Conservation (phyloP, 2,113 vertebrate species). For the Oryctolagus cuniculus region DNA sequence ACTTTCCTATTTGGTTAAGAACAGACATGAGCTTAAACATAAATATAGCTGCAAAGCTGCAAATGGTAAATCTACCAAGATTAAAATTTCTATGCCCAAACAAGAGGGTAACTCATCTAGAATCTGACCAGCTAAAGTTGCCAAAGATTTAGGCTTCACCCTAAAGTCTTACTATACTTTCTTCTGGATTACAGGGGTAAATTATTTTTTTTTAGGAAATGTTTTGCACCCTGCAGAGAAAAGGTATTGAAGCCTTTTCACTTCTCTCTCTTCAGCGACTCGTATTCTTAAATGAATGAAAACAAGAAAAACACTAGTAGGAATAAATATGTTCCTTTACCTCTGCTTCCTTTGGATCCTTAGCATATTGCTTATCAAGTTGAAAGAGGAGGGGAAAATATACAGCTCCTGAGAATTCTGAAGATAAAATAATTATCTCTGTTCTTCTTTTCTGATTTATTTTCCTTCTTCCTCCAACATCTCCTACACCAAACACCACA, state of each 20-base stretch:
- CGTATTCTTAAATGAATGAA: conserved; percentile 47
- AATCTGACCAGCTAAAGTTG: not conserved
- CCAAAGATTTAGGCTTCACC: not conserved
- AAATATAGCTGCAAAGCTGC: not conserved
- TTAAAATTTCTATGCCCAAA: not conserved
- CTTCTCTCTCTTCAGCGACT: not conserved
- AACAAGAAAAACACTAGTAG: conserved; percentile 50
- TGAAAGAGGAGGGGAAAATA: conserved; percentile 3
- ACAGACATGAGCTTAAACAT: not conserved
- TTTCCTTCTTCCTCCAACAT: not conserved
- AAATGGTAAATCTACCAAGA: not conserved
- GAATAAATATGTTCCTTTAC: not conserved
- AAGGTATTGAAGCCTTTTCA: conserved; percentile 26
- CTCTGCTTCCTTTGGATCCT: not conserved
- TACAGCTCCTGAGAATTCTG: conserved; percentile 37
- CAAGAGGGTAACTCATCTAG: not conserved
- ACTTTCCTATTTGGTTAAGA: not conserved
- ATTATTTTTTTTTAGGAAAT: conserved; percentile 52
- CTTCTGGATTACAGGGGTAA: conserved; percentile 13
- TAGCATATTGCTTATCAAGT: conserved; percentile 45
- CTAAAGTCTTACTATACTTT: conserved; percentile 24
- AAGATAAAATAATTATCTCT: conserved; percentile 54
- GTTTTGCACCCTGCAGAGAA: not conserved
- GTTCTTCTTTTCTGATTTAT: conserved; percentile 39
- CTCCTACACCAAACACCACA: conserved; percentile 2